A percentile compares a stretch with the other conserved stretches of the same genome.
Evolutionary conservation across 2,888 invertebrate genomes (phyloP).

Genomic region (Bellardia pandia): DNA sequence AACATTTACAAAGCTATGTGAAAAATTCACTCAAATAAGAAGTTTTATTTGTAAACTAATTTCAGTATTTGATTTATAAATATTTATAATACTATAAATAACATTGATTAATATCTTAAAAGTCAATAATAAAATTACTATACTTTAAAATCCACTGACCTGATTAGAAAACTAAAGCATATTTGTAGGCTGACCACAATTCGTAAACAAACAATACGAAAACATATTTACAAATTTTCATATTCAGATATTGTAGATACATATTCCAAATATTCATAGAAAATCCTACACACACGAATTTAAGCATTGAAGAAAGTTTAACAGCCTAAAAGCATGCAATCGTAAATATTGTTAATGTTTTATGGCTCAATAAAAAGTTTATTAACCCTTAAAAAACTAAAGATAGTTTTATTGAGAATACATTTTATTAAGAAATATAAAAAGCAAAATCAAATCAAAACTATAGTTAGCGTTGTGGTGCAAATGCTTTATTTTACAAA

Average conservation of each 20-base stretch:
- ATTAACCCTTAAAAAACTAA: not conserved
- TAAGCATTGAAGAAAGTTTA: not conserved
- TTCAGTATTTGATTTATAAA: not conserved
- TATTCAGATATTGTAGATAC: too few relatives aligned
- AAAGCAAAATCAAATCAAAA: too few relatives aligned
- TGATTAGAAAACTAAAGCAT: not conserved
- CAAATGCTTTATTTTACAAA: too few relatives aligned
- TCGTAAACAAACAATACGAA: not conserved
- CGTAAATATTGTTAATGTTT: not conserved
- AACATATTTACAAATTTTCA: too few relatives aligned
- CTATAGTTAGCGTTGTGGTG: too few relatives aligned
- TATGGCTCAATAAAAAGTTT: constrained; percentile 10
- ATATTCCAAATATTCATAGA: not conserved
- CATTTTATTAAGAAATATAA: not conserved
- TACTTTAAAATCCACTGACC: not conserved
- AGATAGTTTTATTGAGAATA: too few relatives aligned
- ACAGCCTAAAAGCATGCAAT: not conserved
- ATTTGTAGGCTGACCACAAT: not conserved
- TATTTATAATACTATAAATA: not conserved
- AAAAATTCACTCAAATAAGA: not conserved
- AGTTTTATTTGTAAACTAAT: not conserved
- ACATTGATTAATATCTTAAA: not conserved
- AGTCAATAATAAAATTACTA: not conserved
- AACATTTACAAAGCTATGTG: not conserved
- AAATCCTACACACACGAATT: not conserved